Evolutionary conservation across 2,113 vertebrate species (phyloP), one percentile per base, ranked within the genome.

Genomic region (Stigmatopora argus): DNA sequence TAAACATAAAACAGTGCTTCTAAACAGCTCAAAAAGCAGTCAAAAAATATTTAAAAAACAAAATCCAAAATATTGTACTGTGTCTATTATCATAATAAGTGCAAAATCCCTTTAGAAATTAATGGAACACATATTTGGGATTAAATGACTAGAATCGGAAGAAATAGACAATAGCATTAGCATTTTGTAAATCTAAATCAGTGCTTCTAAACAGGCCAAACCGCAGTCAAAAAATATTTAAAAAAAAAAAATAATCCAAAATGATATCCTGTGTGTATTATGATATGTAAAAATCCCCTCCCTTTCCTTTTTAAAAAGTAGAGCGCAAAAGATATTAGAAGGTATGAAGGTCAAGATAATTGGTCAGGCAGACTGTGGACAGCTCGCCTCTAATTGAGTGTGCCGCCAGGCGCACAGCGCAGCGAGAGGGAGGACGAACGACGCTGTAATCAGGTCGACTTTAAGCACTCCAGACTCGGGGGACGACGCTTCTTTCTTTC

Each of bases 381-480:
- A 55, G 58, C 41, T 72, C 70, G 64, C 58, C 65, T 73, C 68
- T 70, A 70, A 80, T 55, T 78, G 73, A 83, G 75, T 80, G 78
- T 75, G 78, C 66, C 62, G 51, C 73, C 74, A 41, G 72, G 66
- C 26, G 53, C 49, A 71, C 46, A 66, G 45, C 19, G 38, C 26
- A 46, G 9, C 56, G 73, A 74, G 61, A 65, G 69, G n/a, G 48
- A 51, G 19, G 51, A 52, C 10, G 51, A 23, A n/a, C n/a, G n/a
- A n/a, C n/a, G n/a, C n/a, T 65, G 72, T 67, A 81, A 80, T 62
- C 67, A 77, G 68, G 78, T 66, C 69, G 78, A 65, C 55, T 63
- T 65, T 31, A 75, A 72, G 70, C 82, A 78, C 78, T 83, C 72
- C 49, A 74, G 72, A 86, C 72, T 79, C 74, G 74, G 68, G 71